Base-by-base conservation (phyloP, 2,113 vertebrate genomes). In the Hippocampus barbouri region DNA sequence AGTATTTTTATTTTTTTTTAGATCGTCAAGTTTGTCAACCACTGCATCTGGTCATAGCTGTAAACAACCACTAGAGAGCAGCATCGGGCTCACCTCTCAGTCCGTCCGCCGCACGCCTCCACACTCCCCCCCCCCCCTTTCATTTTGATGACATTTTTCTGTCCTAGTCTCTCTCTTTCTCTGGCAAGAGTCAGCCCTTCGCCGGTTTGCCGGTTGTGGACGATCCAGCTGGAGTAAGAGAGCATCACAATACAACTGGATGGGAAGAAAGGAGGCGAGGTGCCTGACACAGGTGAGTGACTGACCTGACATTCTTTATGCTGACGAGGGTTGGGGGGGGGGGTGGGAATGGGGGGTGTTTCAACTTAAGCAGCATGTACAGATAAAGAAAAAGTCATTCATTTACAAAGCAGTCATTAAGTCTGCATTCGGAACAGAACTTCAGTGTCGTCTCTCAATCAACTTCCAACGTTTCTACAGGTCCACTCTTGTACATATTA, bases 231-330 rank as follows among this genome's bases (percentile, higher is more conserved):
- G 72, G 71, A 74, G 8, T n/a, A 69, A 63, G 72, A 75, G 74
- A 57, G 43, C 0, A 60, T 16, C 18, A 27, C 10, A 72, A 11
- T 4, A 25, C 40, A 15, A 38, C 18, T 65, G 57, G 40, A n/a
- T 45, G 62, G 2, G 64, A 69, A 70, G 41, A 43, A 25, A 30
- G 70, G 76, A 81, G 81, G 79, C 66, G 67, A 71, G 69, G 75
- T 83, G 81, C 73, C 77, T 76, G 72, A 49, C 70, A 68, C 80
- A 84, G 86, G 88, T 90, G 76, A 83, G 82, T 27, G 6, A 4
- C 27, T 53, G 18, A 45, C 40, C 11, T 7, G n/a, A 16, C 5
- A 1, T 56, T 27, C 16, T 16, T 66, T 12, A 0, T 3, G 57
- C 72, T 79, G 7, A 1, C 2, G 45, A 40, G 11, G 43, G 10